Base-by-base conservation (phyloP, 2,888 invertebrate genomes). In the Microctonus aethiopoides region DNA sequence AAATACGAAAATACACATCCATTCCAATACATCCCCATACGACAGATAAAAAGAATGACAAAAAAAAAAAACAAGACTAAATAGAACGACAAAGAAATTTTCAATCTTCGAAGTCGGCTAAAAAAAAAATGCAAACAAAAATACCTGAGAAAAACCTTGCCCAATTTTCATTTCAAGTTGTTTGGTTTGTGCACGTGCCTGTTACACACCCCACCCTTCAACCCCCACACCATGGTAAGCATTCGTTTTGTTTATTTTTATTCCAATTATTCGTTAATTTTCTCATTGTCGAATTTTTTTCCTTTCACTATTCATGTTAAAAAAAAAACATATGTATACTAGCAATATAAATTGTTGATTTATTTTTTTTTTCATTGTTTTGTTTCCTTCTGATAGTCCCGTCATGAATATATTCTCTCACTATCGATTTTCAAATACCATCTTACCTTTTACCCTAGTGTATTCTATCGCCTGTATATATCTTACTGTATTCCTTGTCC, bases 121-220 rank as follows among this genome's bases (percentile, higher is more conserved):
- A n/a, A n/a, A n/a, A n/a, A n/a, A n/a, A n/a, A n/a, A n/a, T n/a
- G n/a, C n/a, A n/a, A n/a, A n/a, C n/a, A n/a, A 69, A 52, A 74
- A 74, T 66, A 75, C 63, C 11, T 57, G 59, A 68, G 59, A 54
- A 61, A 78, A 75, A 77, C 76, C 82, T 80, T 79, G 79, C 80
- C 84, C 84, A 80, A 84, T 86, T 86, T 85, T 86, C 84, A 85
- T 86, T 86, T 86, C 86, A 84, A 86, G 86, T 86, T 86, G 84
- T 86, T 86, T 86, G 85, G 86, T 86, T 86, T 86, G 85, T 86
- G 86, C 86, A 86, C 86, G 86, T 84, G 84, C 85, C 86, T 86
- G 86, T 86, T 85, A 86, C 85, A 86, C 85, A 84, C 77, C 85
- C 86, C 84, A 86, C 85, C 85, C 81, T 85, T 83, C 84, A 85